Evolutionary conservation across 2,113 vertebrate genomes (phyloP).

Genomic region (Caracal caracal): DNA sequence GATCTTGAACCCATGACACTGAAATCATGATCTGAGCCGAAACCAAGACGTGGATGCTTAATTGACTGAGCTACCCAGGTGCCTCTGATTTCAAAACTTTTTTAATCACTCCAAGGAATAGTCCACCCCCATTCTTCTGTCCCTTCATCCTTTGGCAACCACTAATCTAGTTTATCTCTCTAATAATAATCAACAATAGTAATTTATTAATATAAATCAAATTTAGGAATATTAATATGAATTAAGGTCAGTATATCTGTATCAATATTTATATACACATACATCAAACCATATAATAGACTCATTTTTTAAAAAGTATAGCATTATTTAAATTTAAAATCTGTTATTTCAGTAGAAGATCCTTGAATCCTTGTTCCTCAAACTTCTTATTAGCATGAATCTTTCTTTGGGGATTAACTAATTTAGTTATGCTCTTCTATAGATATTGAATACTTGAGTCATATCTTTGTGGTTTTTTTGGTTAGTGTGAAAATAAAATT

Average conservation of each 20-base stretch:
- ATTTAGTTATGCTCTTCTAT: neutral
- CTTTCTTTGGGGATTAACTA: neutral
- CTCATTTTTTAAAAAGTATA: neutral
- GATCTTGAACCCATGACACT: too few relatives aligned
- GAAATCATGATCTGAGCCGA: too few relatives aligned
- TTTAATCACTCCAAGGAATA: neutral
- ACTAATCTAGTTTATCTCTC: neutral
- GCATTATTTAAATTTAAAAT: neutral
- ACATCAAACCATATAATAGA: too few relatives aligned
- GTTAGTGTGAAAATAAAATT: neutral
- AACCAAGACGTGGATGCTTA: too few relatives aligned
- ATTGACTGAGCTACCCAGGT: too few relatives aligned
- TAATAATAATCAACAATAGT: neutral
- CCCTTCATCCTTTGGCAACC: neutral
- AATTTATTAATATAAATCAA: neutral
- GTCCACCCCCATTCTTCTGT: accelerated
- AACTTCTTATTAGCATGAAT: neutral
- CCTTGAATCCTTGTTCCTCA: neutral
- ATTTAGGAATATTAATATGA: neutral
- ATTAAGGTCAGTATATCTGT: neutral
- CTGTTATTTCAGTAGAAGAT: neutral
- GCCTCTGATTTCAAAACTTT: neutral
- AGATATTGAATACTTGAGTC: neutral
- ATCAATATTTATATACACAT: neutral
- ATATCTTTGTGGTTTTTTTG: neutral